Conservation (phyloP, 2,797 vertebrate genomes). For the Chrosomus eos region DNA sequence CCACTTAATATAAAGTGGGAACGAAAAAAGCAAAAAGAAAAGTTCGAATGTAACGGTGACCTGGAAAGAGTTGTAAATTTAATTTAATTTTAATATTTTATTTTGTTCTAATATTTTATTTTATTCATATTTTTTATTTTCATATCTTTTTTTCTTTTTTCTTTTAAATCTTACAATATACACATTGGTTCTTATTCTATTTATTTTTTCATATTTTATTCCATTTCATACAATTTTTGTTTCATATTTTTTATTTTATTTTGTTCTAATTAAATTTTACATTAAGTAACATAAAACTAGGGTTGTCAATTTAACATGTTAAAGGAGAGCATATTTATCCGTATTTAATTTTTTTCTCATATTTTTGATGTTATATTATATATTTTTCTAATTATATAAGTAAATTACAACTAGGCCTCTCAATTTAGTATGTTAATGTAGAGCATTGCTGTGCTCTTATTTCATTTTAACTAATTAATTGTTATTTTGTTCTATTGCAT, state of each 20-base stretch:
- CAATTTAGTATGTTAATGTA: background rate
- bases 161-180: too few species aligned
- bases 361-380: too few species aligned
- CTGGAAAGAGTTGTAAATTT: too few species aligned
- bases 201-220: background rate
- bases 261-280: background rate
- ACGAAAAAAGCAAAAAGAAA: background rate
- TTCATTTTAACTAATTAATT: background rate
- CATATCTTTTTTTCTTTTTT: too few species aligned
- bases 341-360: background rate
- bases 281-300: background rate
- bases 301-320: background rate
- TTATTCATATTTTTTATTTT: background rate
- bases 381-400: background rate
- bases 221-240: background rate
- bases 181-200: too few species aligned
- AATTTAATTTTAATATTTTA: background rate
- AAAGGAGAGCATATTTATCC: background rate
- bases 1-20: too few species aligned
- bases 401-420: background rate
- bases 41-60: background rate
- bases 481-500: background rate
- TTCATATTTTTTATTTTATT: background rate
- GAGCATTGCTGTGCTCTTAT: background rate
- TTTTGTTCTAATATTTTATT: background rate